Evolutionary conservation across 64 coral and sea anemone species (phyloP), one percentile per base, ranked within the genome.

Genomic region (Dendronephthya gigantea): DNA sequence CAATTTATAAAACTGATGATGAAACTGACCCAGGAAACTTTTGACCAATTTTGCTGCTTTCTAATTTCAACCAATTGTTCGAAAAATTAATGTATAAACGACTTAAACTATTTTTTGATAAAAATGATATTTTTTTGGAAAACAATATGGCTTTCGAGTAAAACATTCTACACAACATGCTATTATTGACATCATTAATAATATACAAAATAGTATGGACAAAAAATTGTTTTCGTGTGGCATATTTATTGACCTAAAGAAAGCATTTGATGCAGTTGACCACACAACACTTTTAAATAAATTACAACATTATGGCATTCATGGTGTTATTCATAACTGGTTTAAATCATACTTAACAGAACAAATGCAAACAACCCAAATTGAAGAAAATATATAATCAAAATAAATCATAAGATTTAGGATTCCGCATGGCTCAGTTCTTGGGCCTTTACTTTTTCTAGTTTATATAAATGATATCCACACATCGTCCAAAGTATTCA

Each of bases 91-190:
- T 81, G 38, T 49, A 81, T 34, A 81, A 25, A 23, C 3, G 69
- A 32, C 29, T 87, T 81, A 6, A 28, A 43, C 43, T 87, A 43
- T 81, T 81, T 87, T 34, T 25, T 81, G 31, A 81, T 81, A 50
- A 19, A 87, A 49, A 49, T 17, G 79, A 49, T 62, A 70, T 31
- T 30, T 22, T 25, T 16, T 16, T n/a, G n/a, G n/a, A n/a, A n/a
- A n/a, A 35, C 85, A 87, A 74, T 87, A 70, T 74, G 85, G 86
- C 25, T 87, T 87, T 81, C 62, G 86, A 22, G 25, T 40, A 3
- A 31, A 16, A 48, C 75, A 40, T 49, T 87, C 86, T 15, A 87
- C 68, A 81, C 70, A 25, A 41, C 68, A 84, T 81, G 86, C 86
- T 81, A 6, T 15, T 11, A 6, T 58, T 2, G 51, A 58, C 2